Percentiles rank a stretch among this genome's conserved stretches.
Evolutionary conservation across 1,140 invertebrate genomes (phyloP).

Genomic region (Cepaea nemoralis): DNA sequence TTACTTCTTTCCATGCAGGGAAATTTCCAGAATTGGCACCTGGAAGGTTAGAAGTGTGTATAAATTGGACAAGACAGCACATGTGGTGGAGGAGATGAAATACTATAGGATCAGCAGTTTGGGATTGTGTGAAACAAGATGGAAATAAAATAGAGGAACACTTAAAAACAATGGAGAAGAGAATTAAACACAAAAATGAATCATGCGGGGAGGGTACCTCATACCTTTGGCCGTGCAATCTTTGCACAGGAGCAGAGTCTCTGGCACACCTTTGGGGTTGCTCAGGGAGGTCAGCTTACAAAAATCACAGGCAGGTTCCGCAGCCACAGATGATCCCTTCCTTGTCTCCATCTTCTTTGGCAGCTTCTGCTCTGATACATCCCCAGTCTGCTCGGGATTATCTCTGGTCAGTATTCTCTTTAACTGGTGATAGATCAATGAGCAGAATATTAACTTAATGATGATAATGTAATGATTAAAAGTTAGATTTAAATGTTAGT

Average conservation of each 20-base stretch:
- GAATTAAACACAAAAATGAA: too few species aligned
- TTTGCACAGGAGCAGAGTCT: slow-evolving; percentile 81
- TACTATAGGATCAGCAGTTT: too few species aligned
- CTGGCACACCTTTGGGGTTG: slow-evolving; percentile 76
- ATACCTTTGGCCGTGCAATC: slow-evolving; percentile 85
- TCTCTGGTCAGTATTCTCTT: slow-evolving; percentile 39
- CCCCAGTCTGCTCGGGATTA: slow-evolving; percentile 48
- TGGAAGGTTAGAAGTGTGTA: too few species aligned
- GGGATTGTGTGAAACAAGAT: too few species aligned
- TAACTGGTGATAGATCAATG: slow-evolving; percentile 5
- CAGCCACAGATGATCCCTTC: background rate
- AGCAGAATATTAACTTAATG: background rate
- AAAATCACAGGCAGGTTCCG: slow-evolving; percentile 69
- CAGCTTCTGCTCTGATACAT: slow-evolving; percentile 48
- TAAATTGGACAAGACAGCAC: too few species aligned
- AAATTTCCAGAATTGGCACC: too few species aligned
- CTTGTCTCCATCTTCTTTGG: background rate
- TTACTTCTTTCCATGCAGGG: too few species aligned
- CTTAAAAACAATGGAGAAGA: too few species aligned
- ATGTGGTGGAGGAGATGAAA: too few species aligned
- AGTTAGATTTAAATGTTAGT: too few species aligned
- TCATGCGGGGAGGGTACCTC: background rate
- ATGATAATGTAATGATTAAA: too few species aligned
- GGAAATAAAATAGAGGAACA: too few species aligned
- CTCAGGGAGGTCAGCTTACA: slow-evolving; percentile 66